Evolutionary conservation across 2,113 vertebrate species (phyloP), one percentile per base, ranked within the genome.

Genomic region (Smithornis capensis): DNA sequence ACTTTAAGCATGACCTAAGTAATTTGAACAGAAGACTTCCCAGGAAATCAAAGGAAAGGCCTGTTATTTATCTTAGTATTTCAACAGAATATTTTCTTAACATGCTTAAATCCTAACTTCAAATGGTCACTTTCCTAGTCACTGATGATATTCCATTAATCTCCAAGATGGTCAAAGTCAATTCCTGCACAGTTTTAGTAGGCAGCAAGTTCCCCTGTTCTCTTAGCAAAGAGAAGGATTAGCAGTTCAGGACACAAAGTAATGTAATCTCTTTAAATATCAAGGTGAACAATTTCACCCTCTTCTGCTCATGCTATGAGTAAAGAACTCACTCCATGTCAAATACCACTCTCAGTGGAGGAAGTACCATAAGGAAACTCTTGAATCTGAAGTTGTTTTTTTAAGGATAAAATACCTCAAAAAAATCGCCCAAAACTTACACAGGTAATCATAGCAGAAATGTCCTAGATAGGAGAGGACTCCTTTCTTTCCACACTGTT

Each of bases 311-410:
- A 57, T 14, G 17, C 28, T 37, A n/a, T 8, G 68, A 65, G 37
- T 18, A 21, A 69, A 45, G 24, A 74, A 83, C 27, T 4, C 22
- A 7, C 0, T 0, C 4, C 12, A 37, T 4, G 4, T 64, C 68
- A 68, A 77, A 84, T 23, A 59, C 8, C 47, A 59, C 17, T 19
- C 12, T 45, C 31, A 37, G 12, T 27, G 12, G 7, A 87, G 22
- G 4, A 9, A 69, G 12, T 21, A 68, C 33, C 21, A 9, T 24
- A 59, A 89, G 6, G 28, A 79, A 67, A 82, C 14, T 6, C 35
- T 23, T n/a, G 71, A 67, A 67, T 31, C 18, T 24, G 19, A 50
- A 28, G 2, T 21, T 49, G 16, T 2, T 5, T 18, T 3, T 50
- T 33, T 59, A 71, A n/a, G 13, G 27, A 18, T 23, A 71, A 79